Conservation (phyloP, 1,140 invertebrate species). For the Drepana arcuata region DNA sequence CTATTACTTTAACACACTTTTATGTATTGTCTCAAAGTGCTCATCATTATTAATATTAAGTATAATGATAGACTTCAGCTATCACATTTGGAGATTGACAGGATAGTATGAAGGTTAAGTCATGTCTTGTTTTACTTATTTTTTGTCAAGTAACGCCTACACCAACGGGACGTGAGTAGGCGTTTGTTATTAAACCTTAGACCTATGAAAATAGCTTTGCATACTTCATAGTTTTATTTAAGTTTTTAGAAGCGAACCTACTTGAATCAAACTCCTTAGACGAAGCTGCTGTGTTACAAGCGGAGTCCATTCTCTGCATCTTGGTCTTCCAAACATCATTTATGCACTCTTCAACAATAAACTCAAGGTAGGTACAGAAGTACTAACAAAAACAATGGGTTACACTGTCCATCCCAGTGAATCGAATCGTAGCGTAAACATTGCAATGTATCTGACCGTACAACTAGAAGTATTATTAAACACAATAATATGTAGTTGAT, state of each 20-base stretch:
- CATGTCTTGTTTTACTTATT: no score
- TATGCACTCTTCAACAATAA: slow-evolving; percentile 19
- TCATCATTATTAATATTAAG: not conserved
- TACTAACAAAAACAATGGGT: no score
- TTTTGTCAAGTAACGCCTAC: not conserved
- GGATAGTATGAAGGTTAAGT: no score
- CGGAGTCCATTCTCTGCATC: slow-evolving; percentile 77
- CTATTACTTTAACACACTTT: no score
- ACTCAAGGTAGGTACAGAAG: slow-evolving; percentile 10
- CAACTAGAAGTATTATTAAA: no score
- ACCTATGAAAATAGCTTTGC: slow-evolving; percentile 1
- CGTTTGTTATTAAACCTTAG: slow-evolving; percentile 41
- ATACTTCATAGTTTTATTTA: slow-evolving; percentile 11
- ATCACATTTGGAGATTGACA: not conserved
- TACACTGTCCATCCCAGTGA: no score
- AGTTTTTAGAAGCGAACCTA: no score
- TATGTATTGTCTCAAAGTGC: not conserved
- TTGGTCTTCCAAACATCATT: slow-evolving; percentile 74
- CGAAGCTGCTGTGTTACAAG: slow-evolving; percentile 78
- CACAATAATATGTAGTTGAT: no score
- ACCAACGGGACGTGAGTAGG: slow-evolving; percentile 18
- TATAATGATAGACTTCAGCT: not conserved
- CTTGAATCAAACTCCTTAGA: slow-evolving; percentile 81
- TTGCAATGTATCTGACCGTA: no score
- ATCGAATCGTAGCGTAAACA: no score